A percentile compares a stretch with the other conserved stretches of the same genome.
Evolutionary conservation across 2,797 vertebrate genomes (phyloP).

Genomic region (Clarias laeviceps): DNA sequence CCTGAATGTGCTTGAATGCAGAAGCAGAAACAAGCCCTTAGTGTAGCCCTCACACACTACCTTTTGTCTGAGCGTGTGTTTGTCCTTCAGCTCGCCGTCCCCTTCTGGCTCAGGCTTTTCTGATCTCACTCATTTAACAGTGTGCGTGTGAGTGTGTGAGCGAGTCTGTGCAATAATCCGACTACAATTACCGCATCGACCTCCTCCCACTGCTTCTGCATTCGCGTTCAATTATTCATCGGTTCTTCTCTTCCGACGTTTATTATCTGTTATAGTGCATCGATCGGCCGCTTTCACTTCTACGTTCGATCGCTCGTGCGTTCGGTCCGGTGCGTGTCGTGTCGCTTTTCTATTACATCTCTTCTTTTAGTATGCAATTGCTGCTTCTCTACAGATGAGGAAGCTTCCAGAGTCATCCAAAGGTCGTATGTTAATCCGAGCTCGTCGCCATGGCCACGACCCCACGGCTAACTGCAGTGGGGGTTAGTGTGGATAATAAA

Average conservation of each 20-base stretch:
- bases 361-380: background rate
- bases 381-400: slow-evolving; percentile 31
- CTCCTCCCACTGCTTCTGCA: slow-evolving; percentile 46
- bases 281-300: slow-evolving; percentile 33
- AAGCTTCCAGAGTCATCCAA: slow-evolving; percentile 38
- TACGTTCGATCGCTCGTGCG: background rate
- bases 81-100: background rate
- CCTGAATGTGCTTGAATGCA: background rate
- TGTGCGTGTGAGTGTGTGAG: slow-evolving; percentile 4
- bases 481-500: slow-evolving; percentile 36
- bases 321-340: background rate
- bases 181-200: slow-evolving; percentile 45
- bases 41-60: background rate
- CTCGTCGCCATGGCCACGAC: slow-evolving; percentile 47
- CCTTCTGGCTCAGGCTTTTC: background rate
- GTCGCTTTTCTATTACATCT: background rate
- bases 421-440: slow-evolving; percentile 45
- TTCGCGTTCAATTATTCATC: slow-evolving; percentile 55
- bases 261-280: slow-evolving; percentile 37
- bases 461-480: slow-evolving; percentile 37
- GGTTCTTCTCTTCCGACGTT: slow-evolving; percentile 35
- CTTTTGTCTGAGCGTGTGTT: background rate
- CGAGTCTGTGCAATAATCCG: slow-evolving; percentile 31
- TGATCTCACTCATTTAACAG: background rate
- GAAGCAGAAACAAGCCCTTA: background rate